These are phyloP conservation scores for Cancer borealis DNA, from an alignment of 2,888 invertebrate species.

Conservation along the genomic window DNA sequence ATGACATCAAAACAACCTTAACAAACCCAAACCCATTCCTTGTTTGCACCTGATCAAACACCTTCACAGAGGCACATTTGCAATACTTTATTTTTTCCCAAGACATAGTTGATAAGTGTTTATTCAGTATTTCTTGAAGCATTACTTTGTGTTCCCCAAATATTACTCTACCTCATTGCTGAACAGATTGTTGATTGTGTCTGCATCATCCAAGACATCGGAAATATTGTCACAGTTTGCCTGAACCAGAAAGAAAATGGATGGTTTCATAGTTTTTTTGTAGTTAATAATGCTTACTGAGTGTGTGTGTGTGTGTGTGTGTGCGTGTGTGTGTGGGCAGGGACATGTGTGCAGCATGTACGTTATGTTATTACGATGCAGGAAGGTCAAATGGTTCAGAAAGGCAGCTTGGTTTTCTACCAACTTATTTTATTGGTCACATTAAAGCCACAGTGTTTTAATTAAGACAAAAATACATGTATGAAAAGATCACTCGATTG, in stretches of 20 bases:
- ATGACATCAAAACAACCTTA: no score
- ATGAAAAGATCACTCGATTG: not conserved
- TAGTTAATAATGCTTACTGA: not conserved
- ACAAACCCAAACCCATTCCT: not conserved
- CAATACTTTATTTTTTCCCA: not conserved
- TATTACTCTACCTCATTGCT: not conserved
- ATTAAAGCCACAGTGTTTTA: not conserved
- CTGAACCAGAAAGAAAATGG: not conserved
- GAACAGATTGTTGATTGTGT: not conserved
- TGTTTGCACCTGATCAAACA: not conserved
- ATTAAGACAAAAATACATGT: not conserved
- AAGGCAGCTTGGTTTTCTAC: not conserved
- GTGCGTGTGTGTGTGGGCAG: not conserved
- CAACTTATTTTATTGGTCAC: no score
- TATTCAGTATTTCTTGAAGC: not conserved
- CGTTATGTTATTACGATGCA: not conserved
- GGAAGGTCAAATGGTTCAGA: not conserved
- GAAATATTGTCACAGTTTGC: not conserved
- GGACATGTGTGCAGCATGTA: no score
- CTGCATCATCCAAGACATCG: not conserved
- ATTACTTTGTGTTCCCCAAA: not conserved
- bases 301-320: not conserved
- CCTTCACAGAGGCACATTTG: not conserved
- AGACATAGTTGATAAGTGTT: not conserved
- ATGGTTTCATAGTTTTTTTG: not conserved